Percentiles rank a stretch among this genome's conserved stretches.
Evolutionary conservation across 2,797 vertebrate species (phyloP).

Genomic region (Pangasius mekongensis): DNA sequence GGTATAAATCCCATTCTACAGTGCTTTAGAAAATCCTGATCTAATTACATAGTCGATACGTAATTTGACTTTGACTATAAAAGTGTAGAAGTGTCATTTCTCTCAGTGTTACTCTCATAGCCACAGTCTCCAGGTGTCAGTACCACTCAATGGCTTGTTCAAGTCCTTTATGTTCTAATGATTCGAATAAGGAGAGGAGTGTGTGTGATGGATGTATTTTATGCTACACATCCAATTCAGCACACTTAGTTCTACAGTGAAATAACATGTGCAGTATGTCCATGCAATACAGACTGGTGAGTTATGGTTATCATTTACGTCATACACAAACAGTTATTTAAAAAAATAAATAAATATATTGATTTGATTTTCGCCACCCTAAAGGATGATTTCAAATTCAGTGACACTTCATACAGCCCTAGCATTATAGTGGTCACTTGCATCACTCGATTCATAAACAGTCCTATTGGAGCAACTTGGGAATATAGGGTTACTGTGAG

Average conservation of each 20-base stretch:
- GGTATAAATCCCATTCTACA: slow-evolving; percentile 18
- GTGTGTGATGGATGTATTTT: not conserved
- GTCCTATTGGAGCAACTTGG: not conserved
- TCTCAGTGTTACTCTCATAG: not conserved
- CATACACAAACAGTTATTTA: not conserved
- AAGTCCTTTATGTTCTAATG: not conserved
- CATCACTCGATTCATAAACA: not conserved
- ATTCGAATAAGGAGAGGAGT: not conserved
- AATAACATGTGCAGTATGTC: not conserved
- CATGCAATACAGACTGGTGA: not conserved
- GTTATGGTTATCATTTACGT: not conserved
- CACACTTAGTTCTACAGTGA: not conserved
- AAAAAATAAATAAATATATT: not conserved
- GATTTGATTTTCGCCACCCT: not conserved
- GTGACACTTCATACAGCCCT: slow-evolving; percentile 7
- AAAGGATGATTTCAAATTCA: slow-evolving; percentile 25
- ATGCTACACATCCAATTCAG: not conserved
- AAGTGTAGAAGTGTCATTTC: slow-evolving; percentile 34
- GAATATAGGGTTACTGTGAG: not conserved
- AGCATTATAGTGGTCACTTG: slow-evolving; percentile 3
- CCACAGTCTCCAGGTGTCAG: not conserved
- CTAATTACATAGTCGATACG: slow-evolving; percentile 1
- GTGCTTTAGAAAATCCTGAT: slow-evolving; percentile 44
- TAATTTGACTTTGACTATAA: slow-evolving; percentile 28
- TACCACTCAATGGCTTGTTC: not conserved